These are phyloP conservation scores for Chrysemys picta DNA, from an alignment of 2,113 vertebrate species.

Conservation along the genomic window DNA sequence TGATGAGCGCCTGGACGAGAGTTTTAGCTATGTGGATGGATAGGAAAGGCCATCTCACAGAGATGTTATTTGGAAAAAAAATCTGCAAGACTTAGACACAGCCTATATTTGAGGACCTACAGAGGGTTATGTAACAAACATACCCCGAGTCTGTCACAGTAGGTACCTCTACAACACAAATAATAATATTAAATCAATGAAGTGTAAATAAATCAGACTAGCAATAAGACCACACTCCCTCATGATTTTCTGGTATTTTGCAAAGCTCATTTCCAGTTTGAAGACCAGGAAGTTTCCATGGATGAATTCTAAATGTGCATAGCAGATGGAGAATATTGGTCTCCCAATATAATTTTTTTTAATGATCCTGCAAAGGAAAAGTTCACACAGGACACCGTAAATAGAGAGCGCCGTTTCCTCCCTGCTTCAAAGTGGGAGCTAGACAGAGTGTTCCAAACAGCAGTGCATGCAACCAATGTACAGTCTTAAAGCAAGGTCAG, in stretches of 20 bases:
- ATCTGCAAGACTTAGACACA: not conserved
- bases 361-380: conserved; percentile 8
- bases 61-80: not conserved
- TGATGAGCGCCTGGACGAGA: no score
- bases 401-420: conserved; percentile 46
- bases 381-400: conserved; percentile 62
- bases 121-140: not conserved
- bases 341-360: not conserved
- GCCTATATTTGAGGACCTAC: not conserved
- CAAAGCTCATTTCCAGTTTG: not conserved
- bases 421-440: conserved; percentile 23
- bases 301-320: not conserved
- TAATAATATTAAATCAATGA: not conserved
- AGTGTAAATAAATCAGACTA: not conserved
- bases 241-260: not conserved
- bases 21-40: not conserved
- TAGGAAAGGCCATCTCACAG: not conserved
- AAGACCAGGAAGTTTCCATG: not conserved
- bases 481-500: conserved; percentile 39
- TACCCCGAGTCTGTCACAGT: not conserved
- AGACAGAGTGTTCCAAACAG: conserved; percentile 21
- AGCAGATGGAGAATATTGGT: not conserved
- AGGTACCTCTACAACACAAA: not conserved
- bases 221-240: no score
- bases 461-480: conserved; percentile 36